Evolutionary conservation across 2,797 vertebrate genomes (phyloP), one percentile per base, ranked within the genome.

Genomic region (Acanthurus leucopareius): DNA sequence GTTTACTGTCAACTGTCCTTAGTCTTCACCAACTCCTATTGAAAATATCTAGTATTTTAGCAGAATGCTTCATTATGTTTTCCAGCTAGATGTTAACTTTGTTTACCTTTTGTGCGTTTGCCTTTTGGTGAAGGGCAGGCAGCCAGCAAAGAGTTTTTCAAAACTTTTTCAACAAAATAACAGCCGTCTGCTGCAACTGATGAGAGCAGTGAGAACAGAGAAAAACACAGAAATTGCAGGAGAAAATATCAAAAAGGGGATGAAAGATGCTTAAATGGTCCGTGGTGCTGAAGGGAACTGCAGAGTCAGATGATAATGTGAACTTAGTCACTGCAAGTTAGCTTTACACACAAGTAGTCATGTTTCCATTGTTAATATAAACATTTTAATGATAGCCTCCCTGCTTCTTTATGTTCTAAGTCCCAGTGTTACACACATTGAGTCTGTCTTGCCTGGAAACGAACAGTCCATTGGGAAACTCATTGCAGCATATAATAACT

Each of bases 401-500:
- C 28, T 32, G 40, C 13, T 42, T 42, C 13, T 15, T 62, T 7
- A 73, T 13, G 14, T 54, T 35, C 10, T 20, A 32, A 32, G 10
- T 54, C 44, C 17, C 40, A 61, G 20, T 60, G 32, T 56, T 49
- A 6, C 45, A 44, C 67, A 45, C 7, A 42, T 11, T 57, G 25
- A 48, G 28, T 48, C 19, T 47, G 25, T 56, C 48, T 75, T 38
- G 49, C 17, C 56, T 38, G 44, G 63, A 56, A 64, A 57, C 16
- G 10, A 71, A 69, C 32, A 54, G 54, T 54, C 56, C 44, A 20
- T 51, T 4, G 69, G 57, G 54, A 79, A 73, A 69, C 32, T 65
- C 66, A 40, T 32, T 60, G 69, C 57, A 38, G 61, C 35, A 16
- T 10, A 16, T 32, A 32, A 56, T 57, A 76, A 62, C 45, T 67